A percentile compares a stretch with the other conserved stretches of the same genome.
phyloP scores from a whole-genome alignment of 2,888 invertebrate genomes.

The Eumacrocentrus americanus region DNA sequence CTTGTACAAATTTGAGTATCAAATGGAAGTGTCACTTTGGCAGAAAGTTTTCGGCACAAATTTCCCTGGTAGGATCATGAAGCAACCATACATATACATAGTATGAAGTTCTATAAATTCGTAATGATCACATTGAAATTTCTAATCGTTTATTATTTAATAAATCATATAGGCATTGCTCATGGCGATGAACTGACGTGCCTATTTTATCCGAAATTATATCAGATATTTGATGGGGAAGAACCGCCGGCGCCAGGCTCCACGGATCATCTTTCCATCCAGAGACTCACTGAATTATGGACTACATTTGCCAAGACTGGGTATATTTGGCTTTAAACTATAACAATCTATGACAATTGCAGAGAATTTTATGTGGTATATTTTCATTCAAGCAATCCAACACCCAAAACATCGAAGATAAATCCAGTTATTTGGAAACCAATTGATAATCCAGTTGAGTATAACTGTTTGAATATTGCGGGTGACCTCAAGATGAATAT shows the following conservation, averaged over 20 bases:
- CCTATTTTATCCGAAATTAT: constrained; percentile 42
- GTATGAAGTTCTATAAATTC: too few relatives aligned
- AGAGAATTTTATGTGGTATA: too few relatives aligned
- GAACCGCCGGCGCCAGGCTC: constrained; percentile 29
- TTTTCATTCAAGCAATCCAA: background rate
- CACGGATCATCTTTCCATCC: constrained; percentile 38
- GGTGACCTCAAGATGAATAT: background rate
- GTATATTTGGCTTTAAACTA: constrained; percentile 36
- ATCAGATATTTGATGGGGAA: constrained; percentile 27
- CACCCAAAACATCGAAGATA: background rate
- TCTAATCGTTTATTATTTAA: too few relatives aligned
- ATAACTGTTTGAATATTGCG: constrained; percentile 18
- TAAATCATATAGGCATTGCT: constrained; percentile 35
- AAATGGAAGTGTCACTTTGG: background rate
- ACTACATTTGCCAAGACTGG: constrained; percentile 57
- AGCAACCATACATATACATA: too few relatives aligned
- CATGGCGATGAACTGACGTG: constrained; percentile 50
- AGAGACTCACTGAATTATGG: constrained; percentile 53
- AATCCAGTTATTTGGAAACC: constrained; percentile 4
- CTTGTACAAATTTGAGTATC: constrained; percentile 23
- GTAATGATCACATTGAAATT: too few relatives aligned
- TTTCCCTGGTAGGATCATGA: background rate
- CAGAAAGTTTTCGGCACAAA: background rate
- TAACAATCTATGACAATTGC: too few relatives aligned
- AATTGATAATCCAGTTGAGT: background rate